Evolutionary conservation across 2,888 invertebrate genomes (phyloP).

Genomic region (Thysanoteuthis rhombus): DNA sequence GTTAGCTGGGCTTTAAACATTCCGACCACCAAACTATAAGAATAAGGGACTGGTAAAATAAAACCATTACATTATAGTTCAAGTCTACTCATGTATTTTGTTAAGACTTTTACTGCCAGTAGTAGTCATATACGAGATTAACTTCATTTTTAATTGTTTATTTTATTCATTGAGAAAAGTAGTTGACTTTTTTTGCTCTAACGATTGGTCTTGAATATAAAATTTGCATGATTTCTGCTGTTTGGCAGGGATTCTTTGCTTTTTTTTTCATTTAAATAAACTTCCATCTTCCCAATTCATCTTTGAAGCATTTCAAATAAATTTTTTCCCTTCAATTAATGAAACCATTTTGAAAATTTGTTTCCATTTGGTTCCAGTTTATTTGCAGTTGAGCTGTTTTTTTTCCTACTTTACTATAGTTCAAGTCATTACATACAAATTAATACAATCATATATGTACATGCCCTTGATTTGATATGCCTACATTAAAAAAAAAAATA

Average conservation of each 20-base stretch:
- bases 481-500: too few species aligned
- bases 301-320: background rate
- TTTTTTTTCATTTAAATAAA: background rate
- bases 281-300: background rate
- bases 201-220: background rate
- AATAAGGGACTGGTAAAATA: background rate
- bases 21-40: background rate
- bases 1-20: background rate
- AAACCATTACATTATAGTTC: background rate
- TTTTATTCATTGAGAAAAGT: background rate
- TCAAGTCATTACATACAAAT: background rate
- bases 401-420: background rate
- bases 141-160: background rate
- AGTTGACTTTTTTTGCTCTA: background rate
- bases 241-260: background rate
- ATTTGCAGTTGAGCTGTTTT: background rate
- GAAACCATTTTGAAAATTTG: background rate
- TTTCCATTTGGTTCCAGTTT: background rate
- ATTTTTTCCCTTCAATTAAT: background rate
- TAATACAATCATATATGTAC: background rate
- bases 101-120: background rate
- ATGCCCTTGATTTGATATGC: too few species aligned
- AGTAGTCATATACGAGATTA: background rate
- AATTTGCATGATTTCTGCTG: background rate
- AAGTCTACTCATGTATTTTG: background rate